Percentiles rank a stretch among this genome's conserved stretches.
Evolutionary conservation across 1,140 invertebrate genomes (phyloP).

Genomic region (Drosophila saltans): DNA sequence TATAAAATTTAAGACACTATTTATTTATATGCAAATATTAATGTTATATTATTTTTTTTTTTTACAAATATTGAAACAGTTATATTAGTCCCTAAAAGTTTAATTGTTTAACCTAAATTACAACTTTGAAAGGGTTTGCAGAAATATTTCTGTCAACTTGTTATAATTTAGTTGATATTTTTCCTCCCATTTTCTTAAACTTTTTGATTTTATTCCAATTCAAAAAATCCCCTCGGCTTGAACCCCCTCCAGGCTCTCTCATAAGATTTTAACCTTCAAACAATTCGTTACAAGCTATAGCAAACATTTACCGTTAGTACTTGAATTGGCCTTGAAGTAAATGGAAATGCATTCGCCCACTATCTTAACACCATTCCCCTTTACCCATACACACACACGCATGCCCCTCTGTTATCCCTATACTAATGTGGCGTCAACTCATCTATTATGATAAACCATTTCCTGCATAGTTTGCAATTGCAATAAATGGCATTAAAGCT

Average conservation of each 20-base stretch:
- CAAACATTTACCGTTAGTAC: slow-evolving; percentile 59
- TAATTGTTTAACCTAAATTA: no score
- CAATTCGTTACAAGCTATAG: slow-evolving; percentile 44
- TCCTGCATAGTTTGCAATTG: slow-evolving; percentile 48
- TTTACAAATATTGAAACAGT: no score
- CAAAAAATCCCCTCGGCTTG: not conserved
- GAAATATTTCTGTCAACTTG: no score
- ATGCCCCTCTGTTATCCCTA: no score
- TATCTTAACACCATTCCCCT: slow-evolving; percentile 15
- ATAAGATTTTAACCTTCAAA: slow-evolving; percentile 51
- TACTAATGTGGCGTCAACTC: slow-evolving; percentile 31
- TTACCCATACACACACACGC: not conserved
- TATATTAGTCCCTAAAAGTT: no score
- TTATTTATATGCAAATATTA: no score
- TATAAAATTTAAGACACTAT: no score
- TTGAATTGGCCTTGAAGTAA: slow-evolving; percentile 50
- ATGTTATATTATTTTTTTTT: no score
- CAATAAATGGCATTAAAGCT: slow-evolving; percentile 54
- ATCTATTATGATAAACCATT: slow-evolving; percentile 76
- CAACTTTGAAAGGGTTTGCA: no score
- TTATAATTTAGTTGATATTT: not conserved
- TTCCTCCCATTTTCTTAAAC: not conserved
- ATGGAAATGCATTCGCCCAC: slow-evolving; percentile 1
- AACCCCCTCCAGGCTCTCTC: not conserved
- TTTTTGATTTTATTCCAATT: slow-evolving; percentile 1